Base-by-base conservation (phyloP, 2,888 invertebrate species). In the Cataglyphis cursor region DNA sequence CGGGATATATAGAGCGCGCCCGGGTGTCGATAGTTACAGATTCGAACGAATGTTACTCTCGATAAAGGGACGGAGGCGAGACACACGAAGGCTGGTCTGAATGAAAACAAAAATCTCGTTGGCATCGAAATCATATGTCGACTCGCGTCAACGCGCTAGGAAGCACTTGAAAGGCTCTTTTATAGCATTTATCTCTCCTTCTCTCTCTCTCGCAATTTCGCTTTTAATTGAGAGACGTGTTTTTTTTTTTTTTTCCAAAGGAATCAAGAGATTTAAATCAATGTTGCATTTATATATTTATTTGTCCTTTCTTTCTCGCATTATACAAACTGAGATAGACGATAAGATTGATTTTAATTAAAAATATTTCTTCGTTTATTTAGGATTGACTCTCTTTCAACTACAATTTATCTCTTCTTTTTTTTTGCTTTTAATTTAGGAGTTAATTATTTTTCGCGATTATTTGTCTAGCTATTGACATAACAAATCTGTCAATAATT, bases 1-100 rank as follows among this genome's bases (percentile, higher is more conserved):
- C 87, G 84, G 83, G 86, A 88, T 90, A 88, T 85, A 90, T 35
- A 78, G 78, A 38, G 88, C 87, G 85, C 85, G 85, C 73, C 88
- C 28, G 28, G 66, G 66, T 48, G 83, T 82, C 88, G 87, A 74
- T 84, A 82, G 82, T 84, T 59, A 28, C 48, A 64, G 74, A 83
- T 81, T 83, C 80, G 54, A 88, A 81, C 84, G 87, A 85, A 82
- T 84, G 76, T 75, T 84, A 21, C 68, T 78, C 84, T 78, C 84
- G 89, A 87, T 85, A 81, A 85, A 85, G 62, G 10, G 28, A 54
- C 70, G 44, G 70, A 72, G 28, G 28, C 59, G 73, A 18, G 76
- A 68, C 51, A 51, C 62, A 31, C 51, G 41, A 18, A 44, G 18
- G 48, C 4, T 51, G 4, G 18, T 35, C 35, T 6, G 38, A 64